phyloP scores from a whole-genome alignment of 2,888 invertebrate genomes.

The Ectropis crepuscularia region DNA sequence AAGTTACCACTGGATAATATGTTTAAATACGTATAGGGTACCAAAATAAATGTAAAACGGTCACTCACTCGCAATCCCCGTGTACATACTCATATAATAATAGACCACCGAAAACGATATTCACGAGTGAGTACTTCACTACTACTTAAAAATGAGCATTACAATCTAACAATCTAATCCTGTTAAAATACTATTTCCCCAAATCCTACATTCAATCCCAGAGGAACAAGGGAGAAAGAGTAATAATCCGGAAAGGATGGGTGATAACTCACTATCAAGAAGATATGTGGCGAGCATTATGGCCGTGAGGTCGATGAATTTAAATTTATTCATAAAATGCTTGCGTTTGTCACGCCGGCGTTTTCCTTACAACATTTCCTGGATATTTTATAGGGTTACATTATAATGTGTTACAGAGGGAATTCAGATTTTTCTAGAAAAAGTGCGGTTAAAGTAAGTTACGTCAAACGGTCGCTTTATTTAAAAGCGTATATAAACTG shows the following conservation, averaged over 20 bases:
- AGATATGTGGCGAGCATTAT: constrained; percentile 51
- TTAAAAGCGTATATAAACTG: too few relatives aligned
- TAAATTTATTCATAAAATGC: constrained; percentile 54
- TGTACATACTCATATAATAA: too few relatives aligned
- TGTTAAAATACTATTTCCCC: constrained; percentile 3
- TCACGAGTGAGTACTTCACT: too few relatives aligned
- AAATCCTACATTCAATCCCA: constrained; percentile 23
- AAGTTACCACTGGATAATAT: too few relatives aligned
- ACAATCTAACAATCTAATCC: background rate
- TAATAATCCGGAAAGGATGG: constrained; percentile 46
- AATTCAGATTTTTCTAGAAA: constrained; percentile 11
- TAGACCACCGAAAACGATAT: too few relatives aligned
- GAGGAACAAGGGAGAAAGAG: constrained; percentile 44
- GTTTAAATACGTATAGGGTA: too few relatives aligned
- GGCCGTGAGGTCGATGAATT: constrained; percentile 52
- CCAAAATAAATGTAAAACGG: too few relatives aligned
- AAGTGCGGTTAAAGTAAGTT: too few relatives aligned
- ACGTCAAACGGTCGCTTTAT: too few relatives aligned
- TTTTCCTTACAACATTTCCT: constrained; percentile 35
- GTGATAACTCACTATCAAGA: constrained; percentile 52
- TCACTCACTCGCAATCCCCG: too few relatives aligned
- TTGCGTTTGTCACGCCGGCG: constrained; percentile 43
- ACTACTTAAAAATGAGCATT: background rate
- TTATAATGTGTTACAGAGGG: constrained; percentile 6
- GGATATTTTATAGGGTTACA: constrained; percentile 17